Evolutionary conservation across 1,140 invertebrate genomes (phyloP).

Genomic region (Cepaea nemoralis): DNA sequence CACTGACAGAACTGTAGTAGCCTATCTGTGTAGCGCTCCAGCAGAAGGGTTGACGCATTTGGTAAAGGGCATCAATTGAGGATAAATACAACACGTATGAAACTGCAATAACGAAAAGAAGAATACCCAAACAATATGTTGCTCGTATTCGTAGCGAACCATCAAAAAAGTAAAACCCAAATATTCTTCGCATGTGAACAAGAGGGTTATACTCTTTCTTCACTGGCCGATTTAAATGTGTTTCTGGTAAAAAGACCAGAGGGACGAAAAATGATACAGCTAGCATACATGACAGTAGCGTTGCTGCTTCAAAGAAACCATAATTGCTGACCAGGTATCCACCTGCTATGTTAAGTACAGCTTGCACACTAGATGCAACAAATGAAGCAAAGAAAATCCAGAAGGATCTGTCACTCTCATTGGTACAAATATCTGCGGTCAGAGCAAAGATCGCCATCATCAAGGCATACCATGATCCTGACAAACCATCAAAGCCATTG

Average conservation of each 20-base stretch:
- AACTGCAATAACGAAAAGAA: background rate
- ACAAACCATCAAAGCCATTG: constrained; percentile 28
- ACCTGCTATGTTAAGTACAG: background rate
- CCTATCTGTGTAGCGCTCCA: constrained; percentile 37
- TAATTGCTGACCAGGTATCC: background rate
- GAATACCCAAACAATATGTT: background rate
- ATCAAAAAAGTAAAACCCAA: constrained; percentile 36
- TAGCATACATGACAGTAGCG: background rate
- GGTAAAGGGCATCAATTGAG: constrained; percentile 16
- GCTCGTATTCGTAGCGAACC: background rate
- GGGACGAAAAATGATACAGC: background rate
- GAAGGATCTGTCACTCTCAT: constrained; percentile 1
- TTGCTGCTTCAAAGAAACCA: background rate
- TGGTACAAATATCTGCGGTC: constrained; percentile 35
- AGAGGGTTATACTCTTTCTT: constrained; percentile 15
- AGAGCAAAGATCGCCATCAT: background rate
- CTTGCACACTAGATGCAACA: background rate
- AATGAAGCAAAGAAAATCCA: constrained; percentile 5
- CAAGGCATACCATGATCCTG: constrained; percentile 30
- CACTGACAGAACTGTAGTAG: background rate
- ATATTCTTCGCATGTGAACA: constrained; percentile 26
- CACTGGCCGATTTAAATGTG: background rate
- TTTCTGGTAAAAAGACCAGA: constrained; percentile 34
- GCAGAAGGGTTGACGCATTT: constrained; percentile 35
- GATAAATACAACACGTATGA: background rate